Conservation (phyloP, 2,888 invertebrate species). For the Nasonovia ribisnigri region DNA sequence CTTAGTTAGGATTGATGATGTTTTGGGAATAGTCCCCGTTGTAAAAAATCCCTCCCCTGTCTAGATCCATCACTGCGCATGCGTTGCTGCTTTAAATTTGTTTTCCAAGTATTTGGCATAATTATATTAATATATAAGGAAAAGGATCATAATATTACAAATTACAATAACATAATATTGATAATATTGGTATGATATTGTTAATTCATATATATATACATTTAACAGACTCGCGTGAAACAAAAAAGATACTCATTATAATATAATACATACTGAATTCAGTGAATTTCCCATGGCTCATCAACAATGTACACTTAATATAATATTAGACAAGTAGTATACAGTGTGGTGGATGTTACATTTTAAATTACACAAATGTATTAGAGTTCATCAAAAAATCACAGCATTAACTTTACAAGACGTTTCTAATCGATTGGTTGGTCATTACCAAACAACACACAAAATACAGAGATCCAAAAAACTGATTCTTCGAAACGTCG, state of each 20-base stretch:
- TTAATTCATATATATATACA: neutral
- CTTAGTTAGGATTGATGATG: neutral
- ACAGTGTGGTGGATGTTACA: neutral
- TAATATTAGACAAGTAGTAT: neutral
- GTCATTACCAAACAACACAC: neutral
- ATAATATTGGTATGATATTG: neutral
- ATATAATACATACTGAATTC: neutral
- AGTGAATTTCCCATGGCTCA: neutral
- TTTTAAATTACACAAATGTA: neutral
- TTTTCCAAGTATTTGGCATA: neutral
- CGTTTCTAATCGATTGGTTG: slow-evolving; percentile 6
- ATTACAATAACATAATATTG: neutral
- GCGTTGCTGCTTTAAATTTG: neutral
- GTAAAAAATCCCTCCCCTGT: neutral
- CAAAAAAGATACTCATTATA: neutral
- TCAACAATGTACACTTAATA: neutral
- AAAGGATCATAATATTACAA: neutral
- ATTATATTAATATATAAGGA: too few species aligned
- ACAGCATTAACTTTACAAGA: neutral
- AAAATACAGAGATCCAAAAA: neutral
- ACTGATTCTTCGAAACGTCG: neutral
- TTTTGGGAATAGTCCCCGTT: neutral
- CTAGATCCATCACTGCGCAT: neutral
- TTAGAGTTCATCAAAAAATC: neutral
- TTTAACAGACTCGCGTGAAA: neutral